These are phyloP conservation scores for Lutjanus argentimaculatus DNA, from an alignment of 2,797 vertebrate species.

Conservation along the genomic window DNA sequence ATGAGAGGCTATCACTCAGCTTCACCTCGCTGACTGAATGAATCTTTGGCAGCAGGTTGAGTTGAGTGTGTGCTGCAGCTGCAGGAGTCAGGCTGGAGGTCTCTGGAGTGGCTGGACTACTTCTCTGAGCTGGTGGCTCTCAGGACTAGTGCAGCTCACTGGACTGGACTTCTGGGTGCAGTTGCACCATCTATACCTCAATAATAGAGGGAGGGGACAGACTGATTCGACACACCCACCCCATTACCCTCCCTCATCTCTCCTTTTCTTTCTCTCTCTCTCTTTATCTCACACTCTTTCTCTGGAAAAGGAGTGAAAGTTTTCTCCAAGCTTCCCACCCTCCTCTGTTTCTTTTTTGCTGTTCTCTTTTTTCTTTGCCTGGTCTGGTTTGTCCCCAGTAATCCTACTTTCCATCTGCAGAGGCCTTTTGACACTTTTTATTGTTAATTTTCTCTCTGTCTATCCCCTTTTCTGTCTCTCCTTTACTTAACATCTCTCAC, in stretches of 20 bases:
- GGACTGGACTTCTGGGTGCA: conserved; percentile 71
- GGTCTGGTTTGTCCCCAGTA: conserved; percentile 44
- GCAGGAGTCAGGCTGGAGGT: conserved; percentile 39
- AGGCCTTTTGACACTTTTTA: conserved; percentile 43
- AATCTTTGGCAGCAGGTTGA: conserved; percentile 15
- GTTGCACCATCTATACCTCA: conserved; percentile 83
- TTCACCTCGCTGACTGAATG: conserved; percentile 4
- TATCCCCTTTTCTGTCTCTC: neutral
- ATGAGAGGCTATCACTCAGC: neutral
- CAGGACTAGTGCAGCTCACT: conserved; percentile 75
- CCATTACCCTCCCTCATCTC: conserved; percentile 40
- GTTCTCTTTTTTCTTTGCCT: conserved; percentile 15
- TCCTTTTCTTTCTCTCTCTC: conserved; percentile 32
- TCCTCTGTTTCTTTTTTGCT: conserved; percentile 19
- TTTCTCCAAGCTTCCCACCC: conserved; percentile 44
- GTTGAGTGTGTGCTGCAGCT: conserved; percentile 33
- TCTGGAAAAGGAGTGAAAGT: conserved; percentile 47
- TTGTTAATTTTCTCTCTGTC: conserved; percentile 7
- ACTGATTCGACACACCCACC: conserved; percentile 71
- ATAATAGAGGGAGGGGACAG: conserved; percentile 80
- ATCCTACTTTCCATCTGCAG: conserved; percentile 50
- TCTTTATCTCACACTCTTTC: conserved; percentile 38
- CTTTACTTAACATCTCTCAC: neutral
- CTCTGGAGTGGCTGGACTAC: conserved; percentile 70
- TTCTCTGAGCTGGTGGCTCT: conserved; percentile 71